Evolutionary conservation across 2,113 vertebrate genomes (phyloP), one percentile per base, ranked within the genome.

Genomic region (Dunckerocampus dactyliophorus): DNA sequence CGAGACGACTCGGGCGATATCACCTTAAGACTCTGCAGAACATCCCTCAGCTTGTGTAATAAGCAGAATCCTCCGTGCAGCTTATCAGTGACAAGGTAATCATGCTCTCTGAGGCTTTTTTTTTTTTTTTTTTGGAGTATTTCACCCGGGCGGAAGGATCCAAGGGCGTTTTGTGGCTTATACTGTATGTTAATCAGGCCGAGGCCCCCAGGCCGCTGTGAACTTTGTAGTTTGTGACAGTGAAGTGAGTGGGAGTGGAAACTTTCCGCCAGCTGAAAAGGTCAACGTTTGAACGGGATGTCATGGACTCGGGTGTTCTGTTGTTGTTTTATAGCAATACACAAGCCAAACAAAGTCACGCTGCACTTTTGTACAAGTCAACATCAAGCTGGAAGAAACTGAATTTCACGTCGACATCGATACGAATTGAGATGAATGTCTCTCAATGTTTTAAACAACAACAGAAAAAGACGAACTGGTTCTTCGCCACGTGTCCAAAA

Each of bases 51-150:
- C 64, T 77, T 59, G 61, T 31, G 56, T 75, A 77, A 80, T 67
- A 73, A 74, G 53, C 74, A 77, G 63, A 68, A 64, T 71, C 76
- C 72, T 64, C 2, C 24, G 62, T 19, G 34, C 10, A 53, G 67
- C 74, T 65, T 79, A 71, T 80, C 80, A 70, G 49, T 82, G 72
- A 69, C 75, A 75, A 67, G 76, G 71, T 80, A 76, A 79, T 69
- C 56, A 19, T 45, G 52, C 69, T 76, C 13, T 13, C 12, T 14
- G 2, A 43, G 39, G 39, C 11, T 64, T 42, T 34, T 34, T 34
- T 34, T 28, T 5, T 67, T 67, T n/a, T n/a, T n/a, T n/a, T n/a
- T n/a, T n/a, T 67, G 63, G 71, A 73, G 79, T 73, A 69, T 74
- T 79, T 51, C 62, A 24, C 52, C 34, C 7, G 31, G 42, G 51